Conservation (phyloP, 37 sponge, comb jelly and placozoan genomes). For the Dysidea cf. avara region DNA sequence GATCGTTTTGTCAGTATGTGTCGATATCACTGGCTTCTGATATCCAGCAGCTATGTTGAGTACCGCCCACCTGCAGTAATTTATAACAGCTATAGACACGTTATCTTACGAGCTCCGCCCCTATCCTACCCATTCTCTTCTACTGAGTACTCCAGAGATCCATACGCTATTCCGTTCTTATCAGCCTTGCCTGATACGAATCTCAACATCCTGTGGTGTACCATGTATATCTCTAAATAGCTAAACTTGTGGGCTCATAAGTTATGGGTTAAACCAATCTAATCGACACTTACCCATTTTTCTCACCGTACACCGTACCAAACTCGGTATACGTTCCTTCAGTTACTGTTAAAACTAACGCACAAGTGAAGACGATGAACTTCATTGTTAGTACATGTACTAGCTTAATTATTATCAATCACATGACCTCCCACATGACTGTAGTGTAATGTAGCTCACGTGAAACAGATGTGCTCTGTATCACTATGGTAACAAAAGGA, state of each 20-base stretch:
- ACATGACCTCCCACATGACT: too few relatives aligned
- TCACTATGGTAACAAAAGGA: too few relatives aligned
- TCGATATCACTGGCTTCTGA: background rate
- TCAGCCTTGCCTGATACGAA: constrained; percentile 19
- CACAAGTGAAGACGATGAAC: too few relatives aligned
- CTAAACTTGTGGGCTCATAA: too few relatives aligned
- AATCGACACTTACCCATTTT: constrained; percentile 18
- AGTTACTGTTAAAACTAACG: too few relatives aligned
- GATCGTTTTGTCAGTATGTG: constrained; percentile 8
- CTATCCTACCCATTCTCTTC: constrained; percentile 33
- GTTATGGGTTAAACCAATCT: too few relatives aligned
- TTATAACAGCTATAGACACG: background rate
- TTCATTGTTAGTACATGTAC: too few relatives aligned
- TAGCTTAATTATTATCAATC: too few relatives aligned
- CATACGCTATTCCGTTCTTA: constrained; percentile 41
- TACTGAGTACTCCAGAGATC: constrained; percentile 18
- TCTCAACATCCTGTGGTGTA: background rate
- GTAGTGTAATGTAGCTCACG: too few relatives aligned
- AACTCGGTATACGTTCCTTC: background rate
- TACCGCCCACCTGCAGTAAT: constrained; percentile 32
- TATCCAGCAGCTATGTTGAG: constrained; percentile 38
- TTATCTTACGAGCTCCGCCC: background rate
- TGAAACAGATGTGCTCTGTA: too few relatives aligned
- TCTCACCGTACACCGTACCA: constrained; percentile 4
- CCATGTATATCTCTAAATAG: too few relatives aligned